Evolutionary conservation across 2,888 invertebrate genomes (phyloP), one percentile per base, ranked within the genome.

Genomic region (Cephus rjabovi): DNA sequence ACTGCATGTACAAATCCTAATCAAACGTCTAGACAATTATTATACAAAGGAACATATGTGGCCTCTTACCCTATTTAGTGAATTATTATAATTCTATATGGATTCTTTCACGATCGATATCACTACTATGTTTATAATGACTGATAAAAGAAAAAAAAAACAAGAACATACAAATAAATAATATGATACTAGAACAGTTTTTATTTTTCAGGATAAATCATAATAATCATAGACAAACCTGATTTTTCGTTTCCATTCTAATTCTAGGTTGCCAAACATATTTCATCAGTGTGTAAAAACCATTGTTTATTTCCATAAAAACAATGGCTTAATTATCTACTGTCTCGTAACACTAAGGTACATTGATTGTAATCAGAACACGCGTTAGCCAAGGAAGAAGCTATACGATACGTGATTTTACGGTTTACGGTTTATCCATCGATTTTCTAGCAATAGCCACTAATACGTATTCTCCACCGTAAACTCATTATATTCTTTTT

Each of bases 401-500:
- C 56, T 56, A 23, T 56, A 9, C 56, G 23, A 56, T 56, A 56
- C 56, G 23, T 23, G 56, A 56, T 56, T 56, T 56, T 9, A 56
- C 56, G 56, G 56, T 56, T 56, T 56, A 56, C 56, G 56, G 56
- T 56, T 56, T 56, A 56, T 56, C 9, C 23, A 56, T 56, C 56
- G 56, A 56, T 56, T 56, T 56, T 56, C 56, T 23, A 56, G 85
- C 81, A 85, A 84, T 83, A 84, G 75, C 83, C 84, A 80, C 74
- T 81, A 75, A 81, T 79, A 79, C 84, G 74, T 81, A 82, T 83
- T 79, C 75, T 80, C 81, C 76, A 75, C 73, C 80, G 73, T 79
- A 79, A 81, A 79, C 80, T 82, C 82, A 85, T 84, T 82, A 85
- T 81, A 75, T 77, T 79, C 79, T 75, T 80, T 84, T 85, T 83